phyloP scores from a whole-genome alignment of 2,113 vertebrate species.

The Platycercus adscitus region DNA sequence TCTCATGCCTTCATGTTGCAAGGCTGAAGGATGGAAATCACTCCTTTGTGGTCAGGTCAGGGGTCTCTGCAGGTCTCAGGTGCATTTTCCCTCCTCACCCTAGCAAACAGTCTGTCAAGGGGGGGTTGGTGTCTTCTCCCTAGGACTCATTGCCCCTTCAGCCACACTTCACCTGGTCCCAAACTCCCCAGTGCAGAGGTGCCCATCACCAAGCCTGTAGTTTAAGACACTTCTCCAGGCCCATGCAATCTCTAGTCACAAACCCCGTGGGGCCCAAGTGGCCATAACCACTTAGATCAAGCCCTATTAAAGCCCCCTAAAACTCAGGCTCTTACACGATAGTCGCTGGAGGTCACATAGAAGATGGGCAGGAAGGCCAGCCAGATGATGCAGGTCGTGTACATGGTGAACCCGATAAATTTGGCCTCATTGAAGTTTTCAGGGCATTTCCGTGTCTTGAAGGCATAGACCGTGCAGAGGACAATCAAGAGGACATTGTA shows the following conservation, averaged over 20 bases:
- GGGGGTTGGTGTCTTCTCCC: fast-evolving
- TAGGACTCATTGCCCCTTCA: background rate
- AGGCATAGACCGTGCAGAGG: slow-evolving; percentile 97
- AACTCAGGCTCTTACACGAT: slow-evolving; percentile 84
- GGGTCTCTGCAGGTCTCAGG: background rate
- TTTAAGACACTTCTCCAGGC: background rate
- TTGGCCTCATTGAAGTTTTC: slow-evolving; percentile 99
- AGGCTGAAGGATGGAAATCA: background rate
- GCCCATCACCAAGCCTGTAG: background rate
- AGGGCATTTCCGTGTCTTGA: slow-evolving; percentile 98
- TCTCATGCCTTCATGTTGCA: fast-evolving
- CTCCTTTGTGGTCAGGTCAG: background rate
- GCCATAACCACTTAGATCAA: background rate
- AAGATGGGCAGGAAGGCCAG: slow-evolving; percentile 98
- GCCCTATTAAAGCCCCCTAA: background rate
- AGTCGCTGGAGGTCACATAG: slow-evolving; percentile 98
- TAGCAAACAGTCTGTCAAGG: background rate
- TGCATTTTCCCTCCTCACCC: background rate
- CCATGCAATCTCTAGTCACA: background rate
- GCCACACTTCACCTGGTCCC: background rate
- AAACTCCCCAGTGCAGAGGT: background rate
- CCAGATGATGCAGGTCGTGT: slow-evolving; percentile 99
- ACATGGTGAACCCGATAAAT: slow-evolving; percentile 99
- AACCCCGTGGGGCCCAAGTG: fast-evolving
- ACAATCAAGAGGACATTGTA: slow-evolving; percentile 97